These are phyloP conservation scores for Lamellibrachia luymesi DNA, from an alignment of 1,140 invertebrate genomes.

Conservation along the genomic window DNA sequence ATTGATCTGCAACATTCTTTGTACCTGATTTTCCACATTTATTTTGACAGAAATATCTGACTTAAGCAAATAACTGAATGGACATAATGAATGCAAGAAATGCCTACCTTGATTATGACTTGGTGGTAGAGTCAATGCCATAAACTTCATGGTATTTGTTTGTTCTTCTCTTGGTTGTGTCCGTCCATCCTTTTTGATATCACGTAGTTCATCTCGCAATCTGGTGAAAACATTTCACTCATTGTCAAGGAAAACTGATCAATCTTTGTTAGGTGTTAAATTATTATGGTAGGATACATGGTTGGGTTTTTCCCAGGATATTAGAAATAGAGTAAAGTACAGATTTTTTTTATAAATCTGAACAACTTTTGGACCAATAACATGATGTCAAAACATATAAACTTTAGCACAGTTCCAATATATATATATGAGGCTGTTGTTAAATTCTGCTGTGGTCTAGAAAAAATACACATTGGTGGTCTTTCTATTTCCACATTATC, in stretches of 20 bases:
- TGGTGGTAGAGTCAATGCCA: slow-evolving; percentile 45
- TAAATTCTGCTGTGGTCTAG: too few relatives aligned
- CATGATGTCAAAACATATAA: too few relatives aligned
- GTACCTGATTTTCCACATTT: not conserved
- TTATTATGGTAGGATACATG: too few relatives aligned
- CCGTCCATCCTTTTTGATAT: slow-evolving; percentile 32
- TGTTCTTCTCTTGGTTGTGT: slow-evolving; percentile 41
- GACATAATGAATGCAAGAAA: slow-evolving; percentile 3
- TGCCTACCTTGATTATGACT: slow-evolving; percentile 51
- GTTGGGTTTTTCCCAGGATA: too few relatives aligned
- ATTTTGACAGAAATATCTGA: not conserved
- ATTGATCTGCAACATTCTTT: too few relatives aligned
- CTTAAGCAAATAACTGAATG: slow-evolving; percentile 9
- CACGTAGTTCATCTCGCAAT: slow-evolving; percentile 42
- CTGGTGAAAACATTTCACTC: slow-evolving; percentile 28
- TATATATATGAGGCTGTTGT: too few relatives aligned
- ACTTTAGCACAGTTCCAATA: too few relatives aligned
- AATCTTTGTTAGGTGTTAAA: not conserved
- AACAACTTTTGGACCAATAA: too few relatives aligned
- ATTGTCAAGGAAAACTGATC: not conserved
- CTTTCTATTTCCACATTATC: too few relatives aligned
- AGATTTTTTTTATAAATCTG: too few relatives aligned
- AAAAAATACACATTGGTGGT: too few relatives aligned
- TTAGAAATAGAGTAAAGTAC: too few relatives aligned
- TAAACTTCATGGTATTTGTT: slow-evolving; percentile 49